Evolutionary conservation across 2,888 invertebrate species (phyloP).

Genomic region (Agrotis exclamationis): DNA sequence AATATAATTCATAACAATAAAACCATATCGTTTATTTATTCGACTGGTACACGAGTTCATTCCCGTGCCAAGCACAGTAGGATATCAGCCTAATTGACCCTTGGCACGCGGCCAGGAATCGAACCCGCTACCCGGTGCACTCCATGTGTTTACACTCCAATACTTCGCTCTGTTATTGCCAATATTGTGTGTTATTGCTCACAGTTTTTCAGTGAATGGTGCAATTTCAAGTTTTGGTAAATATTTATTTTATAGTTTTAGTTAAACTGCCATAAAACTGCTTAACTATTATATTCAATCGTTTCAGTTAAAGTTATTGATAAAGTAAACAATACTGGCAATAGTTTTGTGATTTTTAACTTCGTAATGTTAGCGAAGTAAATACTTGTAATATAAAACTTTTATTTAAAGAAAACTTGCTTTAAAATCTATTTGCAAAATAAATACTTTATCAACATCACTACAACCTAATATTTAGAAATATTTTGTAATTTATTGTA

Average conservation of each 20-base stretch:
- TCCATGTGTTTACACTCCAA: slow-evolving; percentile 47
- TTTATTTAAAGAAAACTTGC: neutral
- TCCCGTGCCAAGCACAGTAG: slow-evolving; percentile 45
- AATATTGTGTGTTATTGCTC: slow-evolving; percentile 42
- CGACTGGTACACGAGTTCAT: slow-evolving; percentile 17
- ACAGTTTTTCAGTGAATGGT: slow-evolving; percentile 28
- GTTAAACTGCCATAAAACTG: neutral
- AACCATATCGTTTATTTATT: slow-evolving; percentile 21
- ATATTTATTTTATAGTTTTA: slow-evolving; percentile 30
- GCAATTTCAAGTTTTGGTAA: slow-evolving; percentile 21
- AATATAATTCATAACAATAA: slow-evolving; percentile 17
- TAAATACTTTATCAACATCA: too few relatives aligned
- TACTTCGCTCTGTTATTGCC: slow-evolving; percentile 50
- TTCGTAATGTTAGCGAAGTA: too few relatives aligned
- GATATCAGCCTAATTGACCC: slow-evolving; percentile 58
- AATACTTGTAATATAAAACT: neutral
- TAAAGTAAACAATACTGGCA: neutral
- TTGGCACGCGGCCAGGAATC: slow-evolving; percentile 57
- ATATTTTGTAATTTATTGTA: too few relatives aligned
- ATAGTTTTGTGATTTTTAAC: neutral
- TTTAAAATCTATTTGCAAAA: too few relatives aligned
- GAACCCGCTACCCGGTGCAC: slow-evolving; percentile 49
- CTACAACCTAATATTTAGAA: too few relatives aligned
- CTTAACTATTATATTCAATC: slow-evolving; percentile 10
- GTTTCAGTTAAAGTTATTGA: neutral